Evolutionary conservation across 1,140 invertebrate genomes (phyloP), one percentile per base, ranked within the genome.

Genomic region (Drosophila auraria): DNA sequence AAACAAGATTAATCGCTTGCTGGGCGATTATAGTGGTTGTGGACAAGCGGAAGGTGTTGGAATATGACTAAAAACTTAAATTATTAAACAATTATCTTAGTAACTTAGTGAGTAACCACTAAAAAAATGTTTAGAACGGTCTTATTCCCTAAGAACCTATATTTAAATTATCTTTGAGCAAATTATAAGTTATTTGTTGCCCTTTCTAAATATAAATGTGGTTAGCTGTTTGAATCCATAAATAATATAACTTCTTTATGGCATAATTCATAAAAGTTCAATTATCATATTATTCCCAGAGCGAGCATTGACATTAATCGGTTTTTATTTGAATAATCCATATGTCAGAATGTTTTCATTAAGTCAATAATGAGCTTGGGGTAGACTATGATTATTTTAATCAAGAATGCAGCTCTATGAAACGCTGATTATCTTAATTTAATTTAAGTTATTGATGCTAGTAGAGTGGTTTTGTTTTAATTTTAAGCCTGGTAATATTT

Each of bases 221-320:
- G 25, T 6, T 3, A 5, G n/a, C 9, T 11, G 3, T 25, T 42
- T 36, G n/a, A 36, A 17, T 56, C 30, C 17, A 17, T 62, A 27
- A 53, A 63, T 27, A 40, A 40, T 27, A 40, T 53, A 54, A 40
- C 60, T 38, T 53, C 20, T 27, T 38, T 14, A 27, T 15, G 6
- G 12, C 12, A 68, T 45, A 25, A 51, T n/a, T 70, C 20, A 53
- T 44, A 14, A n/a, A 12, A 17, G 17, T 27, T 27, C n/a, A 54
- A 47, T 68, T 68, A 70, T 30, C 38, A 54, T 66, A n/a, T 45
- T 25, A 40, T 27, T 47, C 40, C 30, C 27, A 27, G 36, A 36
- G 30, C 27, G 15, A 20, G 44, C 61, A 56, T 54, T 54, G 62
- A 45, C 49, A 71, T 68, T 71, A 47, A 71, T 71, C 40, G 5